These are phyloP conservation scores for Stylophora pistillata DNA, from an alignment of 64 coral and sea anemone genomes.

Conservation along the genomic window DNA sequence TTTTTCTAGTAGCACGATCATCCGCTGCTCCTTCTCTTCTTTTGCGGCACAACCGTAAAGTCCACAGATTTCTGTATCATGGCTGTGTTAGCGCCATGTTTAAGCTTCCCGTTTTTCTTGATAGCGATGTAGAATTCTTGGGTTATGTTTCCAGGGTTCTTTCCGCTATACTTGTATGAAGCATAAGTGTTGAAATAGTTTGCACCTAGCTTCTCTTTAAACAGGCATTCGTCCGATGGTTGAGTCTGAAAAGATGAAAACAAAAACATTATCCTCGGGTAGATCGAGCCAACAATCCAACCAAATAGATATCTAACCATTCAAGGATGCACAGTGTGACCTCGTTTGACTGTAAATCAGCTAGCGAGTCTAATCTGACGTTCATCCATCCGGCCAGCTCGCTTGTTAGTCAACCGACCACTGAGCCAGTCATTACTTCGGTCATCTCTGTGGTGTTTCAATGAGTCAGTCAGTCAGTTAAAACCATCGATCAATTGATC, in stretches of 20 bases:
- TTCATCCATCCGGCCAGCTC: not conserved
- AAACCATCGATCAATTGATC: not conserved
- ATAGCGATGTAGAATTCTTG: constrained; percentile 83
- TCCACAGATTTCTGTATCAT: constrained; percentile 65
- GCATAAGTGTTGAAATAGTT: constrained; percentile 78
- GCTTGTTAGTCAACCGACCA: not conserved
- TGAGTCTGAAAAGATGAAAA: constrained; percentile 13
- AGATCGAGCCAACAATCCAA: not conserved
- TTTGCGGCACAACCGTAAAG: constrained; percentile 57
- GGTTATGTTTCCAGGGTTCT: constrained; percentile 48
- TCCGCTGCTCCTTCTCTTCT: not conserved
- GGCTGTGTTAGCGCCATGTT: constrained; percentile 70
- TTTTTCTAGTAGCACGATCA: not conserved
- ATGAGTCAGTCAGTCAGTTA: no score
- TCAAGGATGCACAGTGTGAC: not conserved
- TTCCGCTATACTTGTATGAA: constrained; percentile 76
- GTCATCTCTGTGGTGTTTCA: not conserved
- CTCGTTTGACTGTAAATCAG: not conserved
- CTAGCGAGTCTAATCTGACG: not conserved
- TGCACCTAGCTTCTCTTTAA: constrained; percentile 75
- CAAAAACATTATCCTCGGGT: not conserved
- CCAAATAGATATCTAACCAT: not conserved
- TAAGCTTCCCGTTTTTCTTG: constrained; percentile 86
- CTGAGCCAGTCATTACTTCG: not conserved
- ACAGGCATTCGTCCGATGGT: constrained; percentile 73